Percentiles rank a stretch among this genome's conserved stretches.
These are phyloP conservation scores for Onchidella celtica DNA, from an alignment of 2,888 invertebrate species.

Conservation along the genomic window DNA sequence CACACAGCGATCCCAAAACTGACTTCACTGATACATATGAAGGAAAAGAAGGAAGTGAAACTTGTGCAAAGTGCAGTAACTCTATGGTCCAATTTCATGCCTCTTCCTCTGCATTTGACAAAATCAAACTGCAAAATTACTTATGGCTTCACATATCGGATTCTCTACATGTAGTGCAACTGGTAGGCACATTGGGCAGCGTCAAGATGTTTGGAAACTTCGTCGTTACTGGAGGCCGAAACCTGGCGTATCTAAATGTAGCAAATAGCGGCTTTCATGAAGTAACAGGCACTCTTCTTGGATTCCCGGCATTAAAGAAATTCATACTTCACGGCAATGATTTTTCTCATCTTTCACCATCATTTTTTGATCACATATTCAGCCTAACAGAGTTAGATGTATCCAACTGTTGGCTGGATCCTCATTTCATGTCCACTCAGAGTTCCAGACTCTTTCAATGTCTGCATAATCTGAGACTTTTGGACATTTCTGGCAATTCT, in stretches of 20 bases:
- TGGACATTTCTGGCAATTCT: constrained; percentile 20
- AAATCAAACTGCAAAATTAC: too few species aligned
- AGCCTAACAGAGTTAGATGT: not conserved
- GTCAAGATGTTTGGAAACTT: not conserved
- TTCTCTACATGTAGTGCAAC: too few species aligned
- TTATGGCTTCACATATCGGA: not conserved
- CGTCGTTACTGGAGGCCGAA: not conserved
- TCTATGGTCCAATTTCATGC: too few species aligned
- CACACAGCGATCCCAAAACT: too few species aligned
- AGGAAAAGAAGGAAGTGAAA: too few species aligned
- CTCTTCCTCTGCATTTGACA: too few species aligned
- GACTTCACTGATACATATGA: too few species aligned
- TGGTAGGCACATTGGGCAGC: too few species aligned
- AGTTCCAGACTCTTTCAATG: constrained; percentile 7
- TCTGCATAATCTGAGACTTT: not conserved
- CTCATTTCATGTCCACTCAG: not conserved
- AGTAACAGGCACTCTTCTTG: not conserved
- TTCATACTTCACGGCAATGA: constrained; percentile 22
- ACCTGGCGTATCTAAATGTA: not conserved
- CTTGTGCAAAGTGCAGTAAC: too few species aligned
- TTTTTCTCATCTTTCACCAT: not conserved
- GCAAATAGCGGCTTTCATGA: not conserved
- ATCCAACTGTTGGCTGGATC: not conserved
- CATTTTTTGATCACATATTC: constrained; percentile 24
- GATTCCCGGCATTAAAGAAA: not conserved